Evolutionary conservation across 2,888 invertebrate species (phyloP), one percentile per base, ranked within the genome.

Genomic region (Lasius platythorax): DNA sequence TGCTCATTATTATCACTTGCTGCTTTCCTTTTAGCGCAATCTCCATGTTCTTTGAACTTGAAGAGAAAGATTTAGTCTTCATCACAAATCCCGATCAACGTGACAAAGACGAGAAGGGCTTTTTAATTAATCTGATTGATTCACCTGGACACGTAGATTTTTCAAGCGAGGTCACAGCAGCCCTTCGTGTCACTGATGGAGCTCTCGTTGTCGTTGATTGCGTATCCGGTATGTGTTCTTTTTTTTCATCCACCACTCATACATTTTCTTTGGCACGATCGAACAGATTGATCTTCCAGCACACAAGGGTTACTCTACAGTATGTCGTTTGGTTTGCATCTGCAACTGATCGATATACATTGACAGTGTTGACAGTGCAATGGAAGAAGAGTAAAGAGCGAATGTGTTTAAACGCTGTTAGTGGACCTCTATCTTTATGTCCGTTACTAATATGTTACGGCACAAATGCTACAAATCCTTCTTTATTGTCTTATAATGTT

Each of bases 81-180:
- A 99, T 99, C 95, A 98, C 97, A 91, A 97, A 97, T 93, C 96
- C 97, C 64, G 98, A 98, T 95, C 99, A 99, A 95, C 97, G 98
- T 94, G 99, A 99, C 94, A 98, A 98, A 96, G 97, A 96, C 50
- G 97, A 97, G 92, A 98, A 97, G 95, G 99, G 99, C 96, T 99
- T 99, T 97, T 98, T 99, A 96, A 99, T 99, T 96, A 99, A 99
- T 96, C 96, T 99, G 96, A 99, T 99, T 93, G 99, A 99, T 96
- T 99, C 99, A 30, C 99, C 99, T 91, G 99, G 99, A 91, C 99
- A 99, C 98, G 99, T 99, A 94, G 99, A 99, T 96, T 99, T 99
- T 96, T 99, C 99, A 4, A 99, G 99, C 90, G 99, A 99, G 96
- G 99, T 99, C 91, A 99, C 99, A 81, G 99, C 99, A 93, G 99